Evolutionary conservation across 2,113 vertebrate genomes (phyloP).

Genomic region (Bungarus multicinctus): DNA sequence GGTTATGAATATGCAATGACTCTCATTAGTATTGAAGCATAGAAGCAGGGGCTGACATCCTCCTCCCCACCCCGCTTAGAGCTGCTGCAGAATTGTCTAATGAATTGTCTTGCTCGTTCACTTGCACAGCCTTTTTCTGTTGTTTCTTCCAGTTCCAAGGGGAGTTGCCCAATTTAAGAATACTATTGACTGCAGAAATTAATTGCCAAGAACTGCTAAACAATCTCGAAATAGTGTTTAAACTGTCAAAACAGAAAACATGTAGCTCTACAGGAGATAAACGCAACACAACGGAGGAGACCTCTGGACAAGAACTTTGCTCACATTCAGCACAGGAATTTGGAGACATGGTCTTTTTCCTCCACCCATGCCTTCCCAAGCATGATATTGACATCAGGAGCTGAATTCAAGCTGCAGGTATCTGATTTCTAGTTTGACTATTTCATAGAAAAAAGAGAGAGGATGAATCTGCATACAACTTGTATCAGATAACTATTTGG

Average conservation of each 20-base stretch:
- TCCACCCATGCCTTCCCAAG: neutral
- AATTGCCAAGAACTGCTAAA: conserved; percentile 68
- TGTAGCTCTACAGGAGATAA: conserved; percentile 55
- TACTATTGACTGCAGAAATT: conserved; percentile 69
- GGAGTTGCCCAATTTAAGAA: conserved; percentile 71
- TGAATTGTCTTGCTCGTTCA: conserved; percentile 80
- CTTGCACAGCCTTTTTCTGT: conserved; percentile 54
- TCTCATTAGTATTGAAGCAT: conserved; percentile 85
- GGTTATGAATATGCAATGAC: conserved; percentile 86
- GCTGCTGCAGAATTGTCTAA: conserved; percentile 76
- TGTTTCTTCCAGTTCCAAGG: conserved; percentile 65
- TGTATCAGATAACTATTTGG: conserved; percentile 51
- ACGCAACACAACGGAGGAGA: conserved; percentile 20
- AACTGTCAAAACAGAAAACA: conserved; percentile 69
- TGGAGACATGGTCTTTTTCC: neutral
- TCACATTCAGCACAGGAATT: accelerated
- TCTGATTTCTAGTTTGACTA: conserved; percentile 41
- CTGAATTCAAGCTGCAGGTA: conserved; percentile 18
- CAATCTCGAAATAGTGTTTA: conserved; percentile 60
- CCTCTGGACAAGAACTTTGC: neutral
- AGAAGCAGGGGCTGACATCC: conserved; percentile 75
- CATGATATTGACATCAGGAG: accelerated
- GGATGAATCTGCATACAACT: conserved; percentile 56
- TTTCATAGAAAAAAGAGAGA: conserved; percentile 39
- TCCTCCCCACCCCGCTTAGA: conserved; percentile 73